Evolutionary conservation across 2,797 vertebrate species (phyloP).

Genomic region (Phrynocephalus guinanensis): DNA sequence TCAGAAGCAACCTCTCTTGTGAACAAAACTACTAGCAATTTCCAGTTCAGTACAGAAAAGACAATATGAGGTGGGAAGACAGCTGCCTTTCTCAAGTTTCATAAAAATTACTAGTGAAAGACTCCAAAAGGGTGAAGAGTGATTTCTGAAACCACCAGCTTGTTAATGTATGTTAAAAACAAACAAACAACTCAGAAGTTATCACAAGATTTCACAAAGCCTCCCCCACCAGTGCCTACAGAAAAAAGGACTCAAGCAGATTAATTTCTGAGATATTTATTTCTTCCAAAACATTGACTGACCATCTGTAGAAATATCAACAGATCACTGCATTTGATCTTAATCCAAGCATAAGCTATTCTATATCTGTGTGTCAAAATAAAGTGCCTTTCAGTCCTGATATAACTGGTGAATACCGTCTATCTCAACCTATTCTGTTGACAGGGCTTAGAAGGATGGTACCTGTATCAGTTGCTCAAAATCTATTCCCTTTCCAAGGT

Average conservation of each 20-base stretch:
- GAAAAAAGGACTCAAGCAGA: conserved; percentile 7
- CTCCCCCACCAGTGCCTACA: conserved; percentile 5
- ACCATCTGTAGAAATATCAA: conserved; percentile 27
- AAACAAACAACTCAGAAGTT: background rate
- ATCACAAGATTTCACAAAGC: background rate
- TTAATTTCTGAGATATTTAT: conserved; percentile 12
- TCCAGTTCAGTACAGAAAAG: background rate
- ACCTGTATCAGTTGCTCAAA: conserved; percentile 37
- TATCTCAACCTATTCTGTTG: background rate
- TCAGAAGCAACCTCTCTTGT: too few species aligned
- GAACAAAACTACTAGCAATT: background rate
- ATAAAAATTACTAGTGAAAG: background rate
- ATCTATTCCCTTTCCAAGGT: conserved; percentile 33
- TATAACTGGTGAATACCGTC: background rate
- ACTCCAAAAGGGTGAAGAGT: background rate
- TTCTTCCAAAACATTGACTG: conserved; percentile 20
- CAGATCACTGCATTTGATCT: conserved; percentile 25
- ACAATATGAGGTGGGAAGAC: background rate
- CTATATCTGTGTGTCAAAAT: conserved; percentile 24
- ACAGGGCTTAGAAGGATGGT: conserved; percentile 25
- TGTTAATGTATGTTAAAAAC: conserved; percentile 5
- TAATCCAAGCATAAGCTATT: conserved; percentile 33
- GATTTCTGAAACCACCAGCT: background rate
- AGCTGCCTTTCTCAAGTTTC: background rate
- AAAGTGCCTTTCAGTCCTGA: conserved; percentile 27